A percentile compares a stretch with the other conserved stretches of the same genome.
Evolutionary conservation across 1,140 invertebrate genomes (phyloP).

Genomic region (Drosophila leontia): DNA sequence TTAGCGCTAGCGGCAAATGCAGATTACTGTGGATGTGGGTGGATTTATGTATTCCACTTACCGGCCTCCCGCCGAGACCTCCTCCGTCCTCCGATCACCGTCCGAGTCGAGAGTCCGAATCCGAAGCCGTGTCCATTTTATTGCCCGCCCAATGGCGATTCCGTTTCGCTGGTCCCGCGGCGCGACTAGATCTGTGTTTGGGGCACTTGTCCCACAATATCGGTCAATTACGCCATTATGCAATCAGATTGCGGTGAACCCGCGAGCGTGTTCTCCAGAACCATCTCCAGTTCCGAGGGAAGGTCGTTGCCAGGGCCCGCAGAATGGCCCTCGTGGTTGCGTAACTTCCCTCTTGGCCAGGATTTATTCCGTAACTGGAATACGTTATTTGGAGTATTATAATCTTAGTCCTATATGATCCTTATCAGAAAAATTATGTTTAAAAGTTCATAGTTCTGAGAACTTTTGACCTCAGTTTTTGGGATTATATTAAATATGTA

Average conservation of each 20-base stretch:
- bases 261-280: conserved; percentile 28
- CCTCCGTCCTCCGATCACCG: background rate
- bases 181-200: conserved; percentile 26
- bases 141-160: conserved; percentile 53
- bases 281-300: conserved; percentile 23
- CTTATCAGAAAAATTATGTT: background rate
- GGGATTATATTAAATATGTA: background rate
- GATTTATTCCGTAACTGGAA: background rate
- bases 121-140: conserved; percentile 29
- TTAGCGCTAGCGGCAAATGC: conserved; percentile 33
- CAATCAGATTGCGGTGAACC: conserved; percentile 62
- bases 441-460: background rate
- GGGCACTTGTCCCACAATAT: conserved; percentile 59
- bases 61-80: conserved; percentile 29
- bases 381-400: background rate
- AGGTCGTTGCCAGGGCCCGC: conserved; percentile 20
- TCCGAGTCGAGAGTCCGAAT: conserved; percentile 5
- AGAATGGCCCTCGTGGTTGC: background rate
- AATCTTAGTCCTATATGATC: background rate
- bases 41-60: conserved; percentile 31
- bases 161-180: conserved; percentile 9
- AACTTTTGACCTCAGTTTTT: background rate
- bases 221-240: conserved; percentile 80
- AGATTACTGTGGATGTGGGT: conserved; percentile 42
- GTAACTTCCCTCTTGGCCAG: conserved; percentile 10